These are phyloP conservation scores for Rhinopomastus cyanomelas DNA, from an alignment of 2,113 vertebrate genomes.

Conservation along the genomic window DNA sequence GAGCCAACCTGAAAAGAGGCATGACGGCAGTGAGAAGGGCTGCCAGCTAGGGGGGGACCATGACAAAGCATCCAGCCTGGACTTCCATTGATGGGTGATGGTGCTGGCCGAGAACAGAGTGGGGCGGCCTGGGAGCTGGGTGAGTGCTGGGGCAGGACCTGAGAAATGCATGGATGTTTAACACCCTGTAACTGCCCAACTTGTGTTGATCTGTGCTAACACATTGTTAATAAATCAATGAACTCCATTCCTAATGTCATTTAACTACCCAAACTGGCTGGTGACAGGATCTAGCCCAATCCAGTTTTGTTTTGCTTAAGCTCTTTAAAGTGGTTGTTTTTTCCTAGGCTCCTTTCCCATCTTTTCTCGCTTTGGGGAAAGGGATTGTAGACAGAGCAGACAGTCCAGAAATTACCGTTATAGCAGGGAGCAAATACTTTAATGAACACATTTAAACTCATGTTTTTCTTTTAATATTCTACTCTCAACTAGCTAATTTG, in stretches of 20 bases:
- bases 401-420: neutral
- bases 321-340: neutral
- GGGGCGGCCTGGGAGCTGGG: no score
- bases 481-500: neutral
- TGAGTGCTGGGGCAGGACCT: accelerated
- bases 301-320: neutral
- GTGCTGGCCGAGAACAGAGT: accelerated
- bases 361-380: neutral
- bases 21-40: accelerated
- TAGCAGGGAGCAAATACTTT: neutral
- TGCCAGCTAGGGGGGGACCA: no score
- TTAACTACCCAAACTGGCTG: neutral
- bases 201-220: neutral
- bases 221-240: neutral
- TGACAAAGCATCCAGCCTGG: no score
- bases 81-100: no score
- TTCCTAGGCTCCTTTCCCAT: neutral
- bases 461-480: neutral
- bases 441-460: neutral
- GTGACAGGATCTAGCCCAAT: neutral
- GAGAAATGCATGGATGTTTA: accelerated
- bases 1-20: neutral
- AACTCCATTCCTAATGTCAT: neutral
- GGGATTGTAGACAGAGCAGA: neutral
- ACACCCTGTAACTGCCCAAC: neutral